A percentile compares a stretch with the other conserved stretches of the same genome.
These are phyloP conservation scores for Stenopsyche tienmushanensis DNA, from an alignment of 1,140 invertebrate species.

Conservation along the genomic window DNA sequence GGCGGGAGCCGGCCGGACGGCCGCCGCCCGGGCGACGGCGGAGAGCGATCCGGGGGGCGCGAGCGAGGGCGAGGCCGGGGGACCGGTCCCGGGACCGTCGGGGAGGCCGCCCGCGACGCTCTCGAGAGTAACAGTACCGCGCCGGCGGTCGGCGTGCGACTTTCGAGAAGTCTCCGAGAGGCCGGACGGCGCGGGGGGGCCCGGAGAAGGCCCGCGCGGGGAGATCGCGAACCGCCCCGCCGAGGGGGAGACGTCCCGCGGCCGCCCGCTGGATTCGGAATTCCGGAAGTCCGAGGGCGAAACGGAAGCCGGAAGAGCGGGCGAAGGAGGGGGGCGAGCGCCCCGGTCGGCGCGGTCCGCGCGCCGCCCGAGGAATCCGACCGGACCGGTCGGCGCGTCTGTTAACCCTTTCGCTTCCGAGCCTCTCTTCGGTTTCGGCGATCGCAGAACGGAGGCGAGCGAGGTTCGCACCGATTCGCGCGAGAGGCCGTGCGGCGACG, in stretches of 20 bases:
- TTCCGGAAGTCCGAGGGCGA: too few relatives aligned
- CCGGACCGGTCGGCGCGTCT: conserved; percentile 23
- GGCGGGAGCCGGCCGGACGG: too few relatives aligned
- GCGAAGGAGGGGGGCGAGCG: not conserved
- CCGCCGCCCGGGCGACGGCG: too few relatives aligned
- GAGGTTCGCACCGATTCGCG: conserved; percentile 16
- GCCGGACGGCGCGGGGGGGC: not conserved
- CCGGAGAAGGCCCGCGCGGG: not conserved
- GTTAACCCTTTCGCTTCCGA: conserved; percentile 28
- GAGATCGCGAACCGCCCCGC: not conserved
- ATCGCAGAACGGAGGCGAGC: not conserved
- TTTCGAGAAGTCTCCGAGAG: not conserved
- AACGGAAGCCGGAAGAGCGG: not conserved
- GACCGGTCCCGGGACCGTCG: too few relatives aligned
- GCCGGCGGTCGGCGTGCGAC: not conserved
- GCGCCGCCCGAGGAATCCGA: conserved; percentile 22
- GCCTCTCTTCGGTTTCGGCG: not conserved
- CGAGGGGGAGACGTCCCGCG: too few relatives aligned
- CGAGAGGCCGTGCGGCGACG: conserved; percentile 16
- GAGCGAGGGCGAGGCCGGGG: too few relatives aligned
- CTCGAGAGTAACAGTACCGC: not conserved
- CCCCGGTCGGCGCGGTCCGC: not conserved
- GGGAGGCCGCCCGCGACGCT: not conserved
- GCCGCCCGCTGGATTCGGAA: too few relatives aligned
- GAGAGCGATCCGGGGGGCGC: too few relatives aligned